These are phyloP conservation scores for Leucozona laternaria DNA, from an alignment of 2,888 invertebrate species.

Conservation along the genomic window DNA sequence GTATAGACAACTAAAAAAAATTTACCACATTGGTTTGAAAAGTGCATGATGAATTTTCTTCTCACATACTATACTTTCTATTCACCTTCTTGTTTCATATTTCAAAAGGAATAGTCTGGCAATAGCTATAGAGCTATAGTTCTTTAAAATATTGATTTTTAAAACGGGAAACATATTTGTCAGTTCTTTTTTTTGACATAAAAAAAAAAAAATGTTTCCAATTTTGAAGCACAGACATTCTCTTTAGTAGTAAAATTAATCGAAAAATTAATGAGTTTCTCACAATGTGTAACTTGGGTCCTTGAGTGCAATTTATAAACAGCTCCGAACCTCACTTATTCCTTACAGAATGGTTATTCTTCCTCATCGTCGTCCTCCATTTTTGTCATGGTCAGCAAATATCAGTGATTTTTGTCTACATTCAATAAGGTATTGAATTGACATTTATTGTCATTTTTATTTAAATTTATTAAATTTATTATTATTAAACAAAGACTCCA, in stretches of 20 bases:
- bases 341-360: neutral
- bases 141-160: neutral
- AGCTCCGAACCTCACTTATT: neutral
- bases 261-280: neutral
- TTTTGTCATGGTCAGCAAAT: neutral
- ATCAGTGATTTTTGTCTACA: neutral
- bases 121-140: no score
- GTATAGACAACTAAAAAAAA: no score
- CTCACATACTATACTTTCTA: no score
- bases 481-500: no score
- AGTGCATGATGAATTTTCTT: no score
- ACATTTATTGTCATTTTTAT: neutral
- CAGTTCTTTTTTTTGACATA: neutral
- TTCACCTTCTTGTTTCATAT: no score
- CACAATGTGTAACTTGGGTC: neutral
- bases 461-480: no score
- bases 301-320: neutral
- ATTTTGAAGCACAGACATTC: neutral
- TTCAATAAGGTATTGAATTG: neutral
- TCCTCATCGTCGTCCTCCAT: neutral
- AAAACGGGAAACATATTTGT: neutral
- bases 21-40: no score
- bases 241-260: constrained; percentile 3
- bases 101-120: no score
- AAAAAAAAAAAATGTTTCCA: neutral